Conservation (phyloP, 2,888 invertebrate genomes). For the Chrysomela aeneicollis region DNA sequence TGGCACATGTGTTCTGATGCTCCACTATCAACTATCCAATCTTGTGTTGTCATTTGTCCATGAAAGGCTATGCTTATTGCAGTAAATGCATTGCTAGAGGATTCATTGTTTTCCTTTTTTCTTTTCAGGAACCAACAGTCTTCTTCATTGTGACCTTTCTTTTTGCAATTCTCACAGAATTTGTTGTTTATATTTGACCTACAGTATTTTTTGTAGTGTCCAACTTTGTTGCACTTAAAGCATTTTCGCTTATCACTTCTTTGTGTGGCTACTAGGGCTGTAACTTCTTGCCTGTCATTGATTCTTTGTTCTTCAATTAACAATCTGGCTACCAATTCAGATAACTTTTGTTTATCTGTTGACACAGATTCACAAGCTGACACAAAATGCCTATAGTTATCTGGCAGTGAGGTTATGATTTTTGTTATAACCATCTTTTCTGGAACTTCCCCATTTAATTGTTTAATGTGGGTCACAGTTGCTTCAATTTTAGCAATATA, state of each 20-base stretch:
- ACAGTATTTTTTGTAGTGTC: constrained; percentile 24
- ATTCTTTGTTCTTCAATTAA: constrained; percentile 26
- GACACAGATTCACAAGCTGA: constrained; percentile 47
- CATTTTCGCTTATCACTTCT: constrained; percentile 18
- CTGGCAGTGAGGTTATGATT: constrained; percentile 50
- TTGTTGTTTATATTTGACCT: constrained; percentile 25
- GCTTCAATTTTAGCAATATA: constrained; percentile 43
- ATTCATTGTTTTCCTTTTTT: constrained; percentile 18
- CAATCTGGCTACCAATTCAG: constrained; percentile 6
- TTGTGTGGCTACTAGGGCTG: constrained; percentile 16
- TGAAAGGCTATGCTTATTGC: neutral
- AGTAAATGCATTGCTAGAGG: constrained; percentile 4
- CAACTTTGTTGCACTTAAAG: constrained; percentile 23
- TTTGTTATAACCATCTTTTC: constrained; percentile 51
- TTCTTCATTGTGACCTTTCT: constrained; percentile 28
- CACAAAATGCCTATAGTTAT: constrained; percentile 51
- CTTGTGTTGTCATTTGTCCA: neutral
- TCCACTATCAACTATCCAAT: neutral
- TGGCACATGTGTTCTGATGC: constrained; percentile 6
- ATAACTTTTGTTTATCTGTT: neutral
- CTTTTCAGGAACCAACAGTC: constrained; percentile 26
- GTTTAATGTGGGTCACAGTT: constrained; percentile 30
- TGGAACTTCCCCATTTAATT: constrained; percentile 45
- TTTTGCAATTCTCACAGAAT: constrained; percentile 25
- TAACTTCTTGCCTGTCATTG: constrained; percentile 22